A percentile compares a stretch with the other conserved stretches of the same genome.
These are phyloP conservation scores for Nixonia krombeini DNA, from an alignment of 1,140 invertebrate genomes.

Conservation along the genomic window DNA sequence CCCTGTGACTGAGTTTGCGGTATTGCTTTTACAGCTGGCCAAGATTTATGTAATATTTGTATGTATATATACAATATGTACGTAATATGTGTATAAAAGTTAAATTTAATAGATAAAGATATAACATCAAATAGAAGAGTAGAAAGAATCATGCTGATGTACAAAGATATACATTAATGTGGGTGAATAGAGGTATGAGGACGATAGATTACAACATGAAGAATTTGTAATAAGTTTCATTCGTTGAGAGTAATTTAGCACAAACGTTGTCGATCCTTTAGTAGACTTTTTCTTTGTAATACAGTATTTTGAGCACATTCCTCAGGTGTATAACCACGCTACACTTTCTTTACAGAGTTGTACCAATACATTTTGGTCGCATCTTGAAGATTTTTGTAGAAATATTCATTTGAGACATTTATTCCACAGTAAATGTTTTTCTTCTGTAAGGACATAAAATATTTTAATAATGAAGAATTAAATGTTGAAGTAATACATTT, in stretches of 20 bases:
- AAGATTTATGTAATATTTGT: constrained; percentile 47
- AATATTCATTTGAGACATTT: constrained; percentile 9
- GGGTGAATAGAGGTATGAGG: constrained; percentile 65
- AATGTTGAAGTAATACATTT: too few species aligned
- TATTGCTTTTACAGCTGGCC: constrained; percentile 65
- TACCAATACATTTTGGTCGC: constrained; percentile 60
- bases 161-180: constrained; percentile 70
- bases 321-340: constrained; percentile 70
- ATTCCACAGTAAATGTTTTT: constrained; percentile 10
- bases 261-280: constrained; percentile 67
- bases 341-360: constrained; percentile 70
- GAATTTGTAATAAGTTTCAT: constrained; percentile 66
- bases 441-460: too few species aligned
- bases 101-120: constrained; percentile 67
- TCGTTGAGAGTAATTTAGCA: constrained; percentile 64
- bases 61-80: constrained; percentile 40
- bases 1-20: constrained; percentile 13
- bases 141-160: constrained; percentile 68
- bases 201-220: constrained; percentile 69
- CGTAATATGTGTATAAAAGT: constrained; percentile 61
- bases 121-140: constrained; percentile 69
- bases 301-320: constrained; percentile 71
- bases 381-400: background rate
- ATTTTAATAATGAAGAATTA: too few species aligned
- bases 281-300: constrained; percentile 65